Base-by-base conservation (phyloP, 1,140 invertebrate genomes). In the Leptonema lineaticorne region DNA sequence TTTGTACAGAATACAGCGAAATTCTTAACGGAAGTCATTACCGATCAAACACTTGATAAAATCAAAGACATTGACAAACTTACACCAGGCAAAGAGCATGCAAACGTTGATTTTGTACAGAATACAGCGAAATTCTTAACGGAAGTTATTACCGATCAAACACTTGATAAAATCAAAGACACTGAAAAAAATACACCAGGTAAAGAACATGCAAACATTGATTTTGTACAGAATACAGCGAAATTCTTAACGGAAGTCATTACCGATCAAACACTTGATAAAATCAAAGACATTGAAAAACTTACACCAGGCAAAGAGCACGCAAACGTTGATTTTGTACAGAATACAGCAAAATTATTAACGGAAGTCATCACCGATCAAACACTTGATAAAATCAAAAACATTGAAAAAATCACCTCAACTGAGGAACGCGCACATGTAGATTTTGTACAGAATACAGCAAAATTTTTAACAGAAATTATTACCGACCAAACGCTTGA, bases 221-320 rank as follows among this genome's bases (percentile, higher is more conserved):
- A 68, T 30, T 63, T 53, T 45, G 53, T 68, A 24, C 58, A 46
- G 30, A 68, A 68, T 27, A 68, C 33, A 18, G 57, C 67, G 5
- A 56, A 57, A 16, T 16, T 50, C 0, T n/a, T 33, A 11, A 62
- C 67, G 16, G 60, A 69, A 57, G 48, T 69, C 6, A 33, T 69
- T 0, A 7, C 62, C 26, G 30, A 69, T 18, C 60, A 69, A 53
- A 62, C 68, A 18, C 56, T 69, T 29, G 29, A 53, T 22, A n/a
- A 64, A 28, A 8, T 11, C 57, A 46, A 24, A 27, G 11, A 28
- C 27, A 29, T 22, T 48, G 14, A 63, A 69, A 26, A 29, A 28
- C n/a, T 2, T 41, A 24, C n/a, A 7, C 8, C 27, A 68, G 53
- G 63, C 63, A 63, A 76, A 16, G 68, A 26, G n/a, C 29, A 26